Evolutionary conservation across 2,797 vertebrate species (phyloP).

Genomic region (Acomys russatus): DNA sequence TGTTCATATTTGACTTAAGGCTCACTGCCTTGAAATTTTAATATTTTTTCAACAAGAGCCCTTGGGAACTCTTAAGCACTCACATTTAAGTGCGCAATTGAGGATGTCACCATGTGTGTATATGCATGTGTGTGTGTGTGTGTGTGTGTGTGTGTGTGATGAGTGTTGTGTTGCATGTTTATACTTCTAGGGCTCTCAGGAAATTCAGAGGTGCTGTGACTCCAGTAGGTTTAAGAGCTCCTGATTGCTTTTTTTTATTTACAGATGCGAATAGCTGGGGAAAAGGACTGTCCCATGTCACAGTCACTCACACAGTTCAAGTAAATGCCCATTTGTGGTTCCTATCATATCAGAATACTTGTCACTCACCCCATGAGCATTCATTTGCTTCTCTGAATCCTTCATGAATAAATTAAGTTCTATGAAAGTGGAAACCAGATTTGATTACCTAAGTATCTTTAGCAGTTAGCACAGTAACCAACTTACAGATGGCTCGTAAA

Average conservation of each 20-base stretch:
- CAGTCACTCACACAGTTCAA: background rate
- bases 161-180: background rate
- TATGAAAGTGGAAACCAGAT: background rate
- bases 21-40: conserved; percentile 35
- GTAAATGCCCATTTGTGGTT: background rate
- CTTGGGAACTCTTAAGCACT: background rate
- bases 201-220: conserved; percentile 1
- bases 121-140: background rate
- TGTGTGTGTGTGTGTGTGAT: background rate
- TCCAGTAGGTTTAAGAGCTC: background rate
- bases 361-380: background rate
- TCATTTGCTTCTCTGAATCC: background rate
- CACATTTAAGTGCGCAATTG: background rate
- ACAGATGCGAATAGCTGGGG: background rate
- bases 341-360: background rate
- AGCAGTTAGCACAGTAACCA: background rate
- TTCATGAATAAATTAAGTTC: background rate
- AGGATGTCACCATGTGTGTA: background rate
- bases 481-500: background rate
- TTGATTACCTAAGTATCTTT: background rate
- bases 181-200: background rate
- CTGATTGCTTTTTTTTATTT: background rate
- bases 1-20: background rate
- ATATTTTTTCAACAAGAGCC: background rate
- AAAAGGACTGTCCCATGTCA: background rate